Evolutionary conservation across 92 coral and sea anemone genomes (phyloP).

Genomic region (Micromussa lordhowensis): DNA sequence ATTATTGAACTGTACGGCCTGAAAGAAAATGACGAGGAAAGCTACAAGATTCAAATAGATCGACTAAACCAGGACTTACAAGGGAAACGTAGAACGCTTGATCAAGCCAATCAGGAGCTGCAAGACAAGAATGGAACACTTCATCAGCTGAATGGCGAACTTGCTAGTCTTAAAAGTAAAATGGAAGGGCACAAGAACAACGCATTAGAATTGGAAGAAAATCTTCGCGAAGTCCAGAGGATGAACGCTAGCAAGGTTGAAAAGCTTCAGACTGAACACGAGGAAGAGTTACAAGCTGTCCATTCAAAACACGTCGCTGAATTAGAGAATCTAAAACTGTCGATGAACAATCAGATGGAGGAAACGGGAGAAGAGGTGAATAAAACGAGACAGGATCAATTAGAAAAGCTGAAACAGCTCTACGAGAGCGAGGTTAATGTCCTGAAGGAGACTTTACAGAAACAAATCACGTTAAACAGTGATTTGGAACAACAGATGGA

Average conservation of each 20-base stretch:
- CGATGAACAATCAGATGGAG: constrained; percentile 68
- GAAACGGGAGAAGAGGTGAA: constrained; percentile 73
- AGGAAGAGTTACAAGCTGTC: constrained; percentile 72
- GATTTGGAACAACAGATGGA: constrained; percentile 72
- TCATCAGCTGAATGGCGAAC: constrained; percentile 39
- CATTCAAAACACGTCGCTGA: constrained; percentile 68
- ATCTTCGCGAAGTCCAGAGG: constrained; percentile 61
- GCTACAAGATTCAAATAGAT: constrained; percentile 64
- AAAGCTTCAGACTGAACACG: constrained; percentile 68
- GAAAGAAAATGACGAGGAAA: constrained; percentile 54
- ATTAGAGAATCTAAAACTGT: constrained; percentile 66
- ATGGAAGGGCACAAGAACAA: constrained; percentile 68
- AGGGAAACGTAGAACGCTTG: constrained; percentile 40
- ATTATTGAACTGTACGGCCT: constrained; percentile 59
- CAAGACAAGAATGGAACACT: constrained; percentile 34
- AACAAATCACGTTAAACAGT: constrained; percentile 67
- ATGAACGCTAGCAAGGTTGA: constrained; percentile 73
- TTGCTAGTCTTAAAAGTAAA: constrained; percentile 26
- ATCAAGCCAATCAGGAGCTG: constrained; percentile 25
- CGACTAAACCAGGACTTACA: constrained; percentile 68
- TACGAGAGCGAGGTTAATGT: constrained; percentile 82
- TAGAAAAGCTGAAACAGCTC: constrained; percentile 74
- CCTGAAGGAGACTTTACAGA: constrained; percentile 72
- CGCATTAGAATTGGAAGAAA: constrained; percentile 53
- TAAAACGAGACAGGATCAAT: constrained; percentile 66